Evolutionary conservation across 2,888 invertebrate genomes (phyloP), one percentile per base, ranked within the genome.

Genomic region (Cryptus armator): DNA sequence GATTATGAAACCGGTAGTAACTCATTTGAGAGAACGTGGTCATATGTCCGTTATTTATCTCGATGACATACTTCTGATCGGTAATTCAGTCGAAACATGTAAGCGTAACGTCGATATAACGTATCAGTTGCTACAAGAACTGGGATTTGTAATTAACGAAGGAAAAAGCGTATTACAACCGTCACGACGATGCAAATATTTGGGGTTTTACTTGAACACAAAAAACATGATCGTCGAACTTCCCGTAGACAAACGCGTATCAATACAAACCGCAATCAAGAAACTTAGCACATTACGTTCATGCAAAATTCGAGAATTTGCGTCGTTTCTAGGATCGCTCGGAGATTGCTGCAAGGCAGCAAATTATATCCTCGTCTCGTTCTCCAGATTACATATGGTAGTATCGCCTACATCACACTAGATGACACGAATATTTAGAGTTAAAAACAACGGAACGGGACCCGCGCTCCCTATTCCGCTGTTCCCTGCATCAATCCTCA

Each of bases 1-100:
- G 85, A 32, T 90, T 7, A 59, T 90, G 59, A 81, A 78, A 77
- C 83, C 81, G 12, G 51, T 86, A 0, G 53, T 77, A 2, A 68
- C 66, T 1, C 24, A 14, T 14, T 67, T 86, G n/a, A 48, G 82
- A 10, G 71, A 4, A 0, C n/a, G 12, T n/a, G 79, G 76, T 5
- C 43, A 66, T 7, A n/a, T 29, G 1, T 78, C 62, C 5, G 75
- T 75, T 3, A 19, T 81, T n/a, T 84, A 81, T 66, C 24, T 81
- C 19, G 83, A 84, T 29, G 76, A 83, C 16, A 44, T 77, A 56
- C 19, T 78, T n/a, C 14, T 48, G 14, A 48, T 48, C 66, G 53
- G 16, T 1, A 14, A 48, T n/a, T 48, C 48, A 14, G 0, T 5
- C 14, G 14, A 48, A 14, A 1, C 5, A 14, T 48, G 48, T 48